Evolutionary conservation across 2,113 vertebrate species (phyloP).

Genomic region (Mirounga angustirostris): DNA sequence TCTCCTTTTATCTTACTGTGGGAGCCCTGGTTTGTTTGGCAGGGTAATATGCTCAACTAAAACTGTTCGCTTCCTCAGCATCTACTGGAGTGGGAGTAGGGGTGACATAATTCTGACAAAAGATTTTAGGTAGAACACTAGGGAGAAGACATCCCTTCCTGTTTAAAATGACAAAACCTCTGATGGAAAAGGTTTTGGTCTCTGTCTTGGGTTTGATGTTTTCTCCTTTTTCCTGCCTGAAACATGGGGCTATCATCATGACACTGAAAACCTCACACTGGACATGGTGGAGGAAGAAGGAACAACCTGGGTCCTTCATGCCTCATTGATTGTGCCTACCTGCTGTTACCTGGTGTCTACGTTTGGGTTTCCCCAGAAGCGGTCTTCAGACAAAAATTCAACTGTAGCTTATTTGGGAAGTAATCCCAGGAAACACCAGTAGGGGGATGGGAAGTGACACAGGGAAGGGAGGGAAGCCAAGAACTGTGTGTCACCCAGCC

Average conservation of each 20-base stretch:
- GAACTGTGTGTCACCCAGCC: background rate
- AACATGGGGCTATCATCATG: background rate
- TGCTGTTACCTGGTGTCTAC: background rate
- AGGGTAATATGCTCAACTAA: background rate
- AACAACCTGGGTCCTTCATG: background rate
- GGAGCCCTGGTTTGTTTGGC: background rate
- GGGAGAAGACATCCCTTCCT: background rate
- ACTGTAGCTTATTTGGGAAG: background rate
- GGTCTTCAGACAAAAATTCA: background rate
- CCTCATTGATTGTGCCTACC: background rate
- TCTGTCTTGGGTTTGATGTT: background rate
- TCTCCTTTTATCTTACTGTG: background rate
- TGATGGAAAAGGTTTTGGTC: background rate
- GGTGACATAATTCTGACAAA: background rate
- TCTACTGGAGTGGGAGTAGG: background rate
- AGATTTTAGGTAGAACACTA: background rate
- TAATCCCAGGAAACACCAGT: background rate
- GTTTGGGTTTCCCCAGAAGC: slow-evolving; percentile 17
- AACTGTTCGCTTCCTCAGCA: background rate
- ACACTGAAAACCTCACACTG: background rate
- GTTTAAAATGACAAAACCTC: background rate
- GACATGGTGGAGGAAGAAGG: background rate
- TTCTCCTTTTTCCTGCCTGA: background rate
- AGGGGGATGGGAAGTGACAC: background rate
- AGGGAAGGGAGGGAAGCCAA: background rate